Conservation (phyloP, 2,797 vertebrate genomes). For the Chelonia mydas region DNA sequence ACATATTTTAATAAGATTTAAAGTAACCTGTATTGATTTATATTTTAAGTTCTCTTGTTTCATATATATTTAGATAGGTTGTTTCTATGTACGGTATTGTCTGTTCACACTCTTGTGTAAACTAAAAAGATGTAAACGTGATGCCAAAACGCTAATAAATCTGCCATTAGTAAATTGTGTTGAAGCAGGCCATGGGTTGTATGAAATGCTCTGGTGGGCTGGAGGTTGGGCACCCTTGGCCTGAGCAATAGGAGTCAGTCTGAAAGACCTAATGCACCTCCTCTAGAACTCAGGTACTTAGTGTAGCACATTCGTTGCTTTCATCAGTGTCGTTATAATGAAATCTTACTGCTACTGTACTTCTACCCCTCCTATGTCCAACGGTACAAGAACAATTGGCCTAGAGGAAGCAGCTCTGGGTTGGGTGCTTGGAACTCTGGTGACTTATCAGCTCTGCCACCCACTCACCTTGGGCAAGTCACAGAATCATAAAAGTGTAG, state of each 20-base stretch:
- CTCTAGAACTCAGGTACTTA: neutral
- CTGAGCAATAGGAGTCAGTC: neutral
- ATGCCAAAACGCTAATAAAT: too few relatives aligned
- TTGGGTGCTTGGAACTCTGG: too few relatives aligned
- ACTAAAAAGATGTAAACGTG: too few relatives aligned
- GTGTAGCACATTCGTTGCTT: neutral
- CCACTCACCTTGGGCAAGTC: too few relatives aligned
- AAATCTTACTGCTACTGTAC: neutral
- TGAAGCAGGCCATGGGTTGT: too few relatives aligned
- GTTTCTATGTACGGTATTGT: neutral
- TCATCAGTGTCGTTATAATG: neutral
- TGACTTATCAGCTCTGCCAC: too few relatives aligned
- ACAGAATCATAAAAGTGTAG: too few relatives aligned
- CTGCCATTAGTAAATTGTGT: too few relatives aligned
- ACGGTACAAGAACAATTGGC: neutral
- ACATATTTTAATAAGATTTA: neutral
- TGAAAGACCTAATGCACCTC: neutral
- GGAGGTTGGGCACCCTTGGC: too few relatives aligned
- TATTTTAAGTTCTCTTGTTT: neutral
- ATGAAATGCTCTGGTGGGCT: too few relatives aligned
- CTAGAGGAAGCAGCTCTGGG: neutral
- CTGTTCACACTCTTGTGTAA: too few relatives aligned
- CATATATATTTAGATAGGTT: neutral
- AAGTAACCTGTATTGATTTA: neutral
- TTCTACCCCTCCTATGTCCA: neutral